Base-by-base conservation (phyloP, 30 jellyfish, hydroid and myxozoan genomes). In the Catostylus mosaicus region DNA sequence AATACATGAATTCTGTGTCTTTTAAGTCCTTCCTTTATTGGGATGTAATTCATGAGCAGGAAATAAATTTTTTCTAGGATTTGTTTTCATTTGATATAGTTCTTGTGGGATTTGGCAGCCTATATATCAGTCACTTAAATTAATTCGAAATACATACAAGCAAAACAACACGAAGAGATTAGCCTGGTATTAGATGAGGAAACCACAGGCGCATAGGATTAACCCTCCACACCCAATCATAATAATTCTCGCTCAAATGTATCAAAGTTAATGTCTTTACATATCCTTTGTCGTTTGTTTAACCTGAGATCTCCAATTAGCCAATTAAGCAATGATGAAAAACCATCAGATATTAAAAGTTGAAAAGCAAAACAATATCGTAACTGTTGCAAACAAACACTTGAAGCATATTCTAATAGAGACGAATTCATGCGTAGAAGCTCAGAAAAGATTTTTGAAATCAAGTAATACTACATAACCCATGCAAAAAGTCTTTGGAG, bases 131-230 rank as follows among this genome's bases (percentile, higher is more conserved):
- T 8, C 16, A 7, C 6, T 7, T 52, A n/a, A n/a, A 20, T n/a
- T 2, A 52, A 20, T 40, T 40, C 54, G 71, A 35, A n/a, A 1
- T 24, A 59, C 71, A 59, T 27, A 59, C 5, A 59, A 12, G 19
- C 71, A 2, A 16, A 59, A 59, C 36, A 59, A 6, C 36, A 27
- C 36, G 38, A 12, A 6, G 71, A 18, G 37, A 59, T 59, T 27
- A 59, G 37, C 9, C 4, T 59, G 71, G 37, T 59, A 59, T 59
- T 59, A 8, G 38, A 59, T 23, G 71, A 59, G 71, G 71, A 59
- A 59, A 59, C 71, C 71, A 59, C 71, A 59, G 1, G 71, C 8
- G 19, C 26, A 59, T 59, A 59, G 38, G 71, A 59, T 59, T 59
- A 59, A 6, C 1, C 71, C 6, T 59, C 71, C 71, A 59, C 71